Evolutionary conservation across 1,140 invertebrate genomes (phyloP), one percentile per base, ranked within the genome.

Genomic region (Bactericera cockerelli): DNA sequence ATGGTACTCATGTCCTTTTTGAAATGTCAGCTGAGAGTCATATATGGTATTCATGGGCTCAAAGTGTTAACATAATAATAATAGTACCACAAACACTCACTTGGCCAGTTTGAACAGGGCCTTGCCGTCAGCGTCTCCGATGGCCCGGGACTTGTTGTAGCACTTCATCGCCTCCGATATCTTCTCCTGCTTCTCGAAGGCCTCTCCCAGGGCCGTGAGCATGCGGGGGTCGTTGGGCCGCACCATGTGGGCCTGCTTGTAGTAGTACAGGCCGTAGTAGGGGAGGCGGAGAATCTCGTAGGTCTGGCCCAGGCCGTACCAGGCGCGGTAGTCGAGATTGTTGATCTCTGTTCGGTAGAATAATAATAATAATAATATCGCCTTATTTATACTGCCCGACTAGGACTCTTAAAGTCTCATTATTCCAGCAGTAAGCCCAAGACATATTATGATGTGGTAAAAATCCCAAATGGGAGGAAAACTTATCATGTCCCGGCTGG

Each of bases 241-340:
- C 10, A 98, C 75, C 65, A 87, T 79, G 64, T 97, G 92, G 1
- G 96, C 96, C 75, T 92, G 86, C 70, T 95, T 92, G 68, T 98
- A 99, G 74, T 98, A 99, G 72, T 97, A 95, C 19, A 98, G 78
- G 65, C 90, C 92, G 69, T 96, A 98, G 62, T 84, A 87, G 26
- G 89, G 88, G 83, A 98, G 88, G 74, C 97, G 97, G 16, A 99
- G 73, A 55, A 99, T 97, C 74, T 99, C 96, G 70, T 99, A 98
- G 1, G 87, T 93, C 74, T 99, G 96, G 2, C 96, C 96, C 19
- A 99, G 76, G 14, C 96, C 95, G 75, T 99, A 98, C 96, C 96
- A 99, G 4, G 94, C 96, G 66, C 95, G 77, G 70, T 95, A 98
- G 70, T 96, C 92, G 61, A 88, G 77, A 66, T 82, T 78, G 70